These are phyloP conservation scores for Hirudinaria manillensis DNA, from an alignment of 2,888 invertebrate genomes.

Conservation along the genomic window DNA sequence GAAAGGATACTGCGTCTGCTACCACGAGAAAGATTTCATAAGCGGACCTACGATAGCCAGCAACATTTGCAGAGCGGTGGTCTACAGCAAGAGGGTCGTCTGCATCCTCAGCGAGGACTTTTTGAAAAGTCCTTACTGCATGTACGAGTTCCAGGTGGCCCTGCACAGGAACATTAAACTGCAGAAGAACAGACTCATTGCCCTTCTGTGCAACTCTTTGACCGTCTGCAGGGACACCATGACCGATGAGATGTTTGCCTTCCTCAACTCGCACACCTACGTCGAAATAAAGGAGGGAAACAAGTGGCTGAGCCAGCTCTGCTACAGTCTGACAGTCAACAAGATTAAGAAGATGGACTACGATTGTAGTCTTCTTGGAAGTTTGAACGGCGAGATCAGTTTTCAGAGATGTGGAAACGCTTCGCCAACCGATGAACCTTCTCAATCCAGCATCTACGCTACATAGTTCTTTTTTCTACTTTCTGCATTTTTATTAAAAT, in stretches of 20 bases:
- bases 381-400: no score
- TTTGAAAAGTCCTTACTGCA: conserved; percentile 40
- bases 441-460: no score
- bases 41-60: conserved; percentile 39
- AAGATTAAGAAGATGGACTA: no score
- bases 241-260: not conserved
- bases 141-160: conserved; percentile 43
- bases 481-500: no score
- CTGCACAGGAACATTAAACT: conserved; percentile 24
- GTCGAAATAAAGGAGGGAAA: not conserved
- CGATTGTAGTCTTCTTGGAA: no score
- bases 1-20: conserved; percentile 38
- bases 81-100: conserved; percentile 41
- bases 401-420: no score
- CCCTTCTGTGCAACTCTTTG: conserved; percentile 21
- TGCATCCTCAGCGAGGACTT: conserved; percentile 40
- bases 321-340: conserved; percentile 21
- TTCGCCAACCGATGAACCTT: no score
- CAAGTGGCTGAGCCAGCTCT: conserved; percentile 10
- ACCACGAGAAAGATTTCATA: conserved; percentile 41
- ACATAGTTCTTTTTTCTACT: no score
- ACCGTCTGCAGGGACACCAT: not conserved
- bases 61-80: conserved; percentile 41
- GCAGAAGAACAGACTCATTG: conserved; percentile 20
- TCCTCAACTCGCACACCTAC: conserved; percentile 24